phyloP scores from a whole-genome alignment of 2,113 vertebrate genomes.

The Chionodraco myersi region DNA sequence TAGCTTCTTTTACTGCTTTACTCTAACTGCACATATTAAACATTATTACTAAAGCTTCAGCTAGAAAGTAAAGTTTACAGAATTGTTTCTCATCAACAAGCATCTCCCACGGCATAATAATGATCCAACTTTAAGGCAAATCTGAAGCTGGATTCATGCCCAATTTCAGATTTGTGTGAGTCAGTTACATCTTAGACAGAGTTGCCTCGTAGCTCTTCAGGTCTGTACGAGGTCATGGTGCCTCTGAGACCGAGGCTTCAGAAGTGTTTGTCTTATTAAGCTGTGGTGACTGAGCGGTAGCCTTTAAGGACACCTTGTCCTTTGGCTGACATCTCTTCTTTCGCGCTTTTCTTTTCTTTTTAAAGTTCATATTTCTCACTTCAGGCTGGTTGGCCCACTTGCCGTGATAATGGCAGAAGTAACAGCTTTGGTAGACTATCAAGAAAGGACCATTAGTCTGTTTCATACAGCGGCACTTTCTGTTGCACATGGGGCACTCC shows the following conservation, averaged over 20 bases:
- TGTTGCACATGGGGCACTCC: slow-evolving; percentile 24
- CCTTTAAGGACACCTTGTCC: not conserved
- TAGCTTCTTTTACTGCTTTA: not conserved
- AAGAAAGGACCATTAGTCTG: not conserved
- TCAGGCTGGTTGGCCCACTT: slow-evolving; percentile 44
- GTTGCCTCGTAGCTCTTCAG: not conserved
- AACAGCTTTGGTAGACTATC: slow-evolving; percentile 47
- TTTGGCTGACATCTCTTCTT: slow-evolving; percentile 9
- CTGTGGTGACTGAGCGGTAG: slow-evolving; percentile 1
- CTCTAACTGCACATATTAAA: not conserved
- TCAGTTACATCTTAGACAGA: not conserved
- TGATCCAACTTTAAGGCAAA: not conserved
- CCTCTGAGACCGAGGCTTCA: slow-evolving; percentile 12
- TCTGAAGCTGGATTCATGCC: not conserved
- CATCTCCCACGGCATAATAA: not conserved
- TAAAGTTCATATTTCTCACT: not conserved
- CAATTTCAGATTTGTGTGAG: not conserved
- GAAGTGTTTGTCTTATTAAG: not conserved
- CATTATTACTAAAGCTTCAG: not conserved
- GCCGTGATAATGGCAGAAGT: slow-evolving; percentile 41
- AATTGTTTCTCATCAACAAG: not conserved
- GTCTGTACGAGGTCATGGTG: not conserved
- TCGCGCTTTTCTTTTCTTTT: not conserved
- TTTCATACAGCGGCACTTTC: slow-evolving; percentile 29
- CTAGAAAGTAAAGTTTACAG: not conserved